A percentile compares a stretch with the other conserved stretches of the same genome.
Conservation (phyloP, 2,888 invertebrate genomes). For the Serripes groenlandicus region DNA sequence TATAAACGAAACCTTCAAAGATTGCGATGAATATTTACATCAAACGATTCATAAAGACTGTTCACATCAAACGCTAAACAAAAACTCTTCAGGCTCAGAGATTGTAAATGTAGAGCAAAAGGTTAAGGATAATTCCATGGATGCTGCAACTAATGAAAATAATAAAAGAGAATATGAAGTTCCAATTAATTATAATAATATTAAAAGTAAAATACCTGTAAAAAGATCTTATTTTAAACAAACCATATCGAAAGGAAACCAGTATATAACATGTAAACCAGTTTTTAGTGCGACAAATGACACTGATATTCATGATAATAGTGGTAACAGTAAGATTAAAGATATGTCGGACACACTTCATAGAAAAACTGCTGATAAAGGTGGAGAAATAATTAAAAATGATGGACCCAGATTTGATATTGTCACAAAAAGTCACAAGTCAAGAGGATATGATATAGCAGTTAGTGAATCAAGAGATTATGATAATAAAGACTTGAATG, state of each 20-base stretch:
- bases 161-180: no score
- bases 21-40: constrained; percentile 3
- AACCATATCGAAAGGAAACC: constrained; percentile 8
- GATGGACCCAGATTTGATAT: neutral
- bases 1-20: neutral
- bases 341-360: no score
- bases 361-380: neutral
- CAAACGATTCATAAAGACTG: neutral
- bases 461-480: neutral
- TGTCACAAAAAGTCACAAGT: neutral
- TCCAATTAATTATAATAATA: no score
- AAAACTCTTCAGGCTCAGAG: neutral
- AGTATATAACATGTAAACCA: neutral
- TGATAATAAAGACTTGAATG: neutral
- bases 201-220: neutral
- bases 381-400: neutral
- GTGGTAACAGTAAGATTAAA: no score
- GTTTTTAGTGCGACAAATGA: no score
- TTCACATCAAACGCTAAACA: neutral
- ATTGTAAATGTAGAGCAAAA: no score
- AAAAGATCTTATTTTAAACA: neutral
- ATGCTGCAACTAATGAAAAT: no score
- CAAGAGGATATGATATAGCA: no score
- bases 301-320: no score
- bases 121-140: no score